phyloP scores from a whole-genome alignment of 2,113 vertebrate species.

The Anseranas semipalmata region DNA sequence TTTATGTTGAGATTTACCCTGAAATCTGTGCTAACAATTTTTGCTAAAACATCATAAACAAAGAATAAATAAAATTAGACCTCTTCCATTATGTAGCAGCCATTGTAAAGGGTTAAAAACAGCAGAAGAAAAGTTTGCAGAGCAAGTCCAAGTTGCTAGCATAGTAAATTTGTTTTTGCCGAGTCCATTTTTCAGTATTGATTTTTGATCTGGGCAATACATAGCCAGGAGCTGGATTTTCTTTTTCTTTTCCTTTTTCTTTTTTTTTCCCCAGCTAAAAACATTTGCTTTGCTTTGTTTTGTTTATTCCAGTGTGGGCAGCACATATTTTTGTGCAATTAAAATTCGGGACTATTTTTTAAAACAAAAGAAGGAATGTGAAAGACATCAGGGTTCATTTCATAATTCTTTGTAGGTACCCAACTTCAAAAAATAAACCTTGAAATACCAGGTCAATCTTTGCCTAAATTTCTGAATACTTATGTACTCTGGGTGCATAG shows the following conservation, averaged over 20 bases:
- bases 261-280: conserved; percentile 74
- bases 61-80: neutral
- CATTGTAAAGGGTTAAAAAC: conserved; percentile 44
- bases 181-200: conserved; percentile 80
- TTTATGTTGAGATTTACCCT: neutral
- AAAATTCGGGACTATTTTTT: neutral
- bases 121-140: conserved; percentile 49
- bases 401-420: neutral
- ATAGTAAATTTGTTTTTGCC: conserved; percentile 80
- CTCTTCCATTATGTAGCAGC: neutral
- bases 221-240: conserved; percentile 66
- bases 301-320: conserved; percentile 52
- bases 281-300: conserved; percentile 57
- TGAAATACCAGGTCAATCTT: neutral
- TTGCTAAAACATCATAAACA: neutral
- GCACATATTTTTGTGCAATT: conserved; percentile 1
- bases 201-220: conserved; percentile 79
- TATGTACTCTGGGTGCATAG: neutral
- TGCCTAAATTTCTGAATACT: neutral
- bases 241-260: neutral
- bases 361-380: neutral
- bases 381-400: neutral
- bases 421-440: neutral
- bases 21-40: neutral
- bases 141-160: conserved; percentile 53